Base-by-base conservation (phyloP, 2,797 vertebrate genomes). In the Loris lydekkerianus region DNA sequence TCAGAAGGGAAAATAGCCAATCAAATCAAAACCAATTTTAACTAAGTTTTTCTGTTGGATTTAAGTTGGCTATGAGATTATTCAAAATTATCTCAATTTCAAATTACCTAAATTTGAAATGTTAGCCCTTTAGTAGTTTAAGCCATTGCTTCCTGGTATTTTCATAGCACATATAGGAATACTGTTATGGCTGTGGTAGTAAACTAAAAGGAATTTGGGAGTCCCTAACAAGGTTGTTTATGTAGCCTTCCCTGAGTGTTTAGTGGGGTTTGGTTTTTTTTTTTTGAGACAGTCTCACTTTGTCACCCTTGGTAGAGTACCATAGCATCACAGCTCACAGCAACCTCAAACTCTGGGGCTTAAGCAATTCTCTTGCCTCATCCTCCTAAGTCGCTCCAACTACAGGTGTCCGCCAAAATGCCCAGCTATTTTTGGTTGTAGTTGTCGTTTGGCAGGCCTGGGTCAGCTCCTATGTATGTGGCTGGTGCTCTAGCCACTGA, bases 11-110 rank as follows among this genome's bases (percentile, higher is more conserved):
- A 96, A 86, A 40, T 69, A 89, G 1, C 31, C 29, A 93, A 92
- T n/a, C 23, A 83, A 89, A 82, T 93, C 21, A 81, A 80, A 90
- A 95, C 37, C 43, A 96, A 2, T 91, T 96, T 94, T 91, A 87
- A 73, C 43, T 87, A 56, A 25, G 27, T 89, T 97, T 95, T 89
- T 43, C 25, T 65, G 10, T 91, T 91, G 20, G 73, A 84, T 94
- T 97, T 46, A 95, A 25, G 40, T 90, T 94, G 40, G 40, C 34
- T 81, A 75, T 89, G 49, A 89, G n/a, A 86, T 92, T 31, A 93
- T 93, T 96, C 37, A 76, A 58, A 63, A 69, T 83, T 31, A 17
- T 40, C 70, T 93, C 63, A 65, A 65, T 65, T 65, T 65, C 29
- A 65, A 65, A 65, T 86, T 84, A 94, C 56, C 94, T 43, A 2